Base-by-base conservation (phyloP, 2,888 invertebrate species). In the Vanessa cardui region DNA sequence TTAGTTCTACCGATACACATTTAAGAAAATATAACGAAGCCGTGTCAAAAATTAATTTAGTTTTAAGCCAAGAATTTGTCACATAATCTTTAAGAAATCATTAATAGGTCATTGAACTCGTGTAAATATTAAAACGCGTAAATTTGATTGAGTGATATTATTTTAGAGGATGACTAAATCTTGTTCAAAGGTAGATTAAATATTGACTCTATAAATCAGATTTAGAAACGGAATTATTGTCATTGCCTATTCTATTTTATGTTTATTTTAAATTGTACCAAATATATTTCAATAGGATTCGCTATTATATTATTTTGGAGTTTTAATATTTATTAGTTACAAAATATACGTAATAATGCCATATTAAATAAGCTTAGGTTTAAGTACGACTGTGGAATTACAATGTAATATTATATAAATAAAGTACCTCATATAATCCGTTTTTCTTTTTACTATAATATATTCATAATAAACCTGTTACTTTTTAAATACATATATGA, bases 391-490 rank as follows among this genome's bases (percentile, higher is more conserved):
- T 71, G 44, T 73, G 68, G 66, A 70, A 63, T 68, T 72, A 69
- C 66, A 63, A 69, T 71, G 62, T 71, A 70, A 54, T 66, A 63
- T 63, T 69, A 71, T 56, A 73, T 62, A 70, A 83, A 77, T 83
- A 81, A 80, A 82, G 72, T 80, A 77, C 77, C 76, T 77, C 74
- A 66, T 72, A 47, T 61, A 56, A 56, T 54, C 68, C 46, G 60
- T 67, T 67, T 68, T 68, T 60, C 65, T 72, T 67, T 47, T 54
- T 46, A 44, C 18, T 62, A 1, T 1, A 16, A 31, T 47, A 47
- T 39, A 12, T 39, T 39, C 4, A 39, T 39, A 12, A 39, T 12
- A 39, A 39, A 12, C 39, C 3, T 39, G 4, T 39, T n/a, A n/a
- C n/a, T 12, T 39, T 12, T 39, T 0, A 39, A 12, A 39, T n/a